These are phyloP conservation scores for Trigoniulus corallinus DNA, from an alignment of 1,140 invertebrate genomes.

Conservation along the genomic window DNA sequence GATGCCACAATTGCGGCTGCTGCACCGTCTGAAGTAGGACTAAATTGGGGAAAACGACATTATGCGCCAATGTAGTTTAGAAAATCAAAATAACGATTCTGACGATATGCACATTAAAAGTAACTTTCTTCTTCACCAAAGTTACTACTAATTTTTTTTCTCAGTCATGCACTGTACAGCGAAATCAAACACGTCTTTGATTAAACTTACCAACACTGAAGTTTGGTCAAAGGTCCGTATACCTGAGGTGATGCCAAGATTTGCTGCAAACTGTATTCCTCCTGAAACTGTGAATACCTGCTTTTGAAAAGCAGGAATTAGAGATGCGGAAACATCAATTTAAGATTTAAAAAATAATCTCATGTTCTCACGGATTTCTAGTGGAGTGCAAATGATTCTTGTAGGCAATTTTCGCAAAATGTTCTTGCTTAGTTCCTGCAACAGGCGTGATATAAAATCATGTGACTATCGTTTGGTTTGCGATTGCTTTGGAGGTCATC, in stretches of 20 bases:
- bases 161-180: no score
- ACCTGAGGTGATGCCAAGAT: conserved; percentile 69
- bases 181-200: no score
- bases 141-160: no score
- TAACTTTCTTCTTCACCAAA: no score
- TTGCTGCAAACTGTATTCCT: conserved; percentile 75
- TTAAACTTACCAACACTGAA: conserved; percentile 64
- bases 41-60: conserved; percentile 15
- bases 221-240: conserved; percentile 77
- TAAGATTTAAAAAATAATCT: background rate
- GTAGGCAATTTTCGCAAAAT: conserved; percentile 92
- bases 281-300: conserved; percentile 79
- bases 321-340: conserved; percentile 13
- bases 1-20: conserved; percentile 79
- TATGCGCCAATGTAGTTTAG: background rate
- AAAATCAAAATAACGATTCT: no score
- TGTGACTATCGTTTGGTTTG: no score
- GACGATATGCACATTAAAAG: no score
- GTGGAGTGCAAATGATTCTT: conserved; percentile 95
- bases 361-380: conserved; percentile 68
- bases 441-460: background rate
- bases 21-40: conserved; percentile 87
- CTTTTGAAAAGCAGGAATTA: no score
- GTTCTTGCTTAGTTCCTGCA: conserved; percentile 61
- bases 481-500: background rate